Base-by-base conservation (phyloP, 2,888 invertebrate genomes). In the Cancer borealis region DNA sequence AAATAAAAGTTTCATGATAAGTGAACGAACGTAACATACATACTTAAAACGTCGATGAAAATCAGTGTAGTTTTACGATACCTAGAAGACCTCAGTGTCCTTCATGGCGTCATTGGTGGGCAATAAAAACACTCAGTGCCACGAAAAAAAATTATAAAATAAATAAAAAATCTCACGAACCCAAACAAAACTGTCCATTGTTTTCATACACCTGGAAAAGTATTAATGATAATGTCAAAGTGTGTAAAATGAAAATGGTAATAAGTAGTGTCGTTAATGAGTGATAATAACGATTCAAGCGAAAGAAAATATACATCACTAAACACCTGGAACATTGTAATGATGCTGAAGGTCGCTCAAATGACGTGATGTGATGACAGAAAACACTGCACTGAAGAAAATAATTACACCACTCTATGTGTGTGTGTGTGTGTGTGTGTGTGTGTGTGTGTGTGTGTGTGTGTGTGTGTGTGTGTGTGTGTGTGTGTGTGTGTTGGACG, bases 381-480 rank as follows among this genome's bases (percentile, higher is more conserved):
- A 54, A 17, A 54, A 49, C 8, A 49, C 49, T 12, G 49, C 49
- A 49, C 49, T 17, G 21, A n/a, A 66, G n/a, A 66, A 66, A 66
- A 66, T 66, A n/a, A 5, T n/a, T n/a, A n/a, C 66, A 66, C n/a
- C 21, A 66, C 8, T n/a, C 21, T 21, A 21, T 66, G 66, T 66
- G 66, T 66, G 66, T 21, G 66, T 66, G 66, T 66, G 66, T 66
- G 66, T 66, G 66, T 8, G 66, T 66, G 66, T 66, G 66, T 66
- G 66, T 66, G 66, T 66, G 66, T 66, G 66, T 66, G 66, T 66
- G 66, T 66, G 66, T 66, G 66, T 66, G 66, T 66, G 66, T 66
- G 66, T 66, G 66, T 66, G 66, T 66, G 66, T 66, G n/a, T 66
- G 66, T 66, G 66, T 66, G 66, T 66, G 66, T 66, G 66, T 66